Base-by-base conservation (phyloP, 1,140 invertebrate species). In the Nylanderia fulva region DNA sequence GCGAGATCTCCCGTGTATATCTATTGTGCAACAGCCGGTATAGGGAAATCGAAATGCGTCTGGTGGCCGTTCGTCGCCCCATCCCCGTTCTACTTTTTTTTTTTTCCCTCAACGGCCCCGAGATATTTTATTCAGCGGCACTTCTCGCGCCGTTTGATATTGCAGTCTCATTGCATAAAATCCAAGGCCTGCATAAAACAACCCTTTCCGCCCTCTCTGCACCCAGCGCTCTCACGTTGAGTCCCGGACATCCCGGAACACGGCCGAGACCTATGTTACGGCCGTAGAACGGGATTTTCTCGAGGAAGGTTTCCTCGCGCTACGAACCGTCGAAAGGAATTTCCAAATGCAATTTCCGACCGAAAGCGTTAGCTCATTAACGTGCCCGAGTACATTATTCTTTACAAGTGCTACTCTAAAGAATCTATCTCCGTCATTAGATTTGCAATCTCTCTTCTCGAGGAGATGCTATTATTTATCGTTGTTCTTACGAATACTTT, bases 141-240 rank as follows among this genome's bases (percentile, higher is more conserved):
- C 88, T 89, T 88, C 69, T 80, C 86, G 86, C 84, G 85, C 84
- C 85, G 87, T 89, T 89, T 89, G 88, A 89, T 89, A 89, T 89
- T 83, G 88, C 88, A 89, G 87, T 89, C 87, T 88, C 87, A 84
- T 89, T 89, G 88, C 88, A 89, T 89, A 89, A 89, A 89, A 89
- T 88, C 87, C 87, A 75, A 63, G 85, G 61, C 85, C 88, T 89
- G 88, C 88, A 89, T 89, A 89, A 89, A 89, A 89, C 87, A 89
- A 60, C 68, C 66, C 33, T 76, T 18, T 21, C 29, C 68, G 66
- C 79, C 56, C 39, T 48, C 45, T 13, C 13, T 13, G 2, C 39
- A 8, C 8, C 9, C 45, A 48, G 45, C 42, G 45, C 42, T 48
- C 75, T 39, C 45, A 33, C 77, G 21, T 15, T 48, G 52, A 39